Evolutionary conservation across 2,113 vertebrate genomes (phyloP).

Genomic region (Argyrosomus japonicus): DNA sequence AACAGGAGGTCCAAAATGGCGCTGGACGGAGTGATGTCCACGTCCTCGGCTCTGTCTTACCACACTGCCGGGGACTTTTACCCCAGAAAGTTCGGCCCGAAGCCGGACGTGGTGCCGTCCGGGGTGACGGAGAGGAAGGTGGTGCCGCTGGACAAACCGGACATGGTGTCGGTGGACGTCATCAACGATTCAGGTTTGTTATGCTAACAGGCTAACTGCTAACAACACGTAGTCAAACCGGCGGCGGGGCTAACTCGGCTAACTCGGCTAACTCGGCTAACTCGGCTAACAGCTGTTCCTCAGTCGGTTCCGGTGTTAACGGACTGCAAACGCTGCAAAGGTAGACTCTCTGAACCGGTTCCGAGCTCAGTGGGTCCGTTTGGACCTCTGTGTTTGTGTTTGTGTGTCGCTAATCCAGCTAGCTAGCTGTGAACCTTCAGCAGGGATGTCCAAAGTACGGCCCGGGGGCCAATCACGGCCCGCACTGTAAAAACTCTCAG

Average conservation of each 20-base stretch:
- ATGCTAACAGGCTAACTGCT: conserved; percentile 75
- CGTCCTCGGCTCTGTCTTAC: conserved; percentile 80
- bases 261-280: background rate
- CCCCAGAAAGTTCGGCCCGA: conserved; percentile 84
- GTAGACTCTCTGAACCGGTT: background rate
- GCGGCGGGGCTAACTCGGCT: background rate
- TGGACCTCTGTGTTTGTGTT: background rate
- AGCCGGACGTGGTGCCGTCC: conserved; percentile 87
- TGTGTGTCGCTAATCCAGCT: background rate
- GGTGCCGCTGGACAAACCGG: conserved; percentile 81
- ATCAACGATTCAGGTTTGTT: conserved; percentile 82
- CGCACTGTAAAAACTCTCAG: no score
- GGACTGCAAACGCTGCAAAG: no score
- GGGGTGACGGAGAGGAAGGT: conserved; percentile 86
- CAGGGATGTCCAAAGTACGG: no score
- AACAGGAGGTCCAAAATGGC: conserved; percentile 76
- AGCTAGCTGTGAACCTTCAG: background rate
- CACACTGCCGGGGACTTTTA: conserved; percentile 82
- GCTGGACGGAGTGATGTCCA: conserved; percentile 82
- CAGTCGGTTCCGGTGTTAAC: no score
- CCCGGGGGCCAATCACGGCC: no score
- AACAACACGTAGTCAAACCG: conserved; percentile 30
- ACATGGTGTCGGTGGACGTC: conserved; percentile 87
- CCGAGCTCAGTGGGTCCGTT: background rate
- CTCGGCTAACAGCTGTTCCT: background rate